phyloP scores from a whole-genome alignment of 2,797 vertebrate species.

The Sebastes oblongus region DNA sequence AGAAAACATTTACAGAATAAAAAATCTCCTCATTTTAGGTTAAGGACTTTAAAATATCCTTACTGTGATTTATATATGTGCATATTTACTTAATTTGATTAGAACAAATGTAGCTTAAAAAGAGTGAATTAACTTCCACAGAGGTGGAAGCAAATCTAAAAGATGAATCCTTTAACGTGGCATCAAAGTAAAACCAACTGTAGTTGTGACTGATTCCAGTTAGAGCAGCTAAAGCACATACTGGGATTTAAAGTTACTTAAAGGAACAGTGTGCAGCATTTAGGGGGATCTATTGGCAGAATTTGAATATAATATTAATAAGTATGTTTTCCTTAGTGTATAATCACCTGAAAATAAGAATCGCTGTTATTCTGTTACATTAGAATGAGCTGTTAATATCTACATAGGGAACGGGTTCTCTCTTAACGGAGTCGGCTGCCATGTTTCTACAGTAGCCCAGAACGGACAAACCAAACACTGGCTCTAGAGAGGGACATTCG shows the following conservation, averaged over 20 bases:
- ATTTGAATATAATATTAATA: no score
- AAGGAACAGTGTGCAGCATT: no score
- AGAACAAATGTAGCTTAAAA: background rate
- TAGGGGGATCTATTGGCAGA: no score
- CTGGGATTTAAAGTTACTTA: background rate
- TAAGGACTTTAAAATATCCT: background rate
- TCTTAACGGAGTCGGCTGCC: no score
- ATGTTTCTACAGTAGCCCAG: no score
- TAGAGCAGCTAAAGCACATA: background rate
- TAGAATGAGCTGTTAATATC: no score
- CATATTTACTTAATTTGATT: background rate
- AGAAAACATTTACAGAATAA: background rate
- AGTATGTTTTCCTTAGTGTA: no score
- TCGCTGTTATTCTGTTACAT: rapidly evolving
- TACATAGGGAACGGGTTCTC: no score
- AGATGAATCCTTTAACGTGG: background rate
- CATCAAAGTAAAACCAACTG: background rate
- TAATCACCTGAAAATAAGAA: no score
- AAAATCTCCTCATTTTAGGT: background rate
- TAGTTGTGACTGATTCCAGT: background rate
- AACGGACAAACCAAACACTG: no score
- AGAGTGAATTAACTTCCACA: background rate
- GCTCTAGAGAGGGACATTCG: no score
- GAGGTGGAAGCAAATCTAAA: background rate
- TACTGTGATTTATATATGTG: background rate